A percentile compares a stretch with the other conserved stretches of the same genome.
phyloP scores from a whole-genome alignment of 1,140 invertebrate genomes.

The Globodera rostochiensis region DNA sequence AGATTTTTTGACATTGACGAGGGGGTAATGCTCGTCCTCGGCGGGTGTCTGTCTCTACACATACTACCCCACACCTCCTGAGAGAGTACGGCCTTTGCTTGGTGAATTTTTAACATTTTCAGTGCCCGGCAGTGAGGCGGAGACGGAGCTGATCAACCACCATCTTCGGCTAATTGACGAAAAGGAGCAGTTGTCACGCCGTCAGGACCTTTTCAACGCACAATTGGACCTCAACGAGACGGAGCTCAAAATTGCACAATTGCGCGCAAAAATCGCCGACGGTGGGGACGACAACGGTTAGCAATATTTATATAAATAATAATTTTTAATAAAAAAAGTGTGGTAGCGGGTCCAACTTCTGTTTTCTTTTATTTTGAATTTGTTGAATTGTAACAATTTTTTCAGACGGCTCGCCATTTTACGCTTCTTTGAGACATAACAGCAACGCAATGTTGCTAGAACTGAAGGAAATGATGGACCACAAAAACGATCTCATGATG shows the following conservation, averaged over 20 bases:
- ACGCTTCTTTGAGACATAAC: background rate
- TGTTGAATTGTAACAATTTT: background rate
- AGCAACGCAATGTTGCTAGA: constrained; percentile 12
- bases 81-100: background rate
- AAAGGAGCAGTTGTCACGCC: constrained; percentile 25
- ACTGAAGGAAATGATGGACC: constrained; percentile 18
- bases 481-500: constrained; percentile 15
- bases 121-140: constrained; percentile 11
- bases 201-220: constrained; percentile 20
- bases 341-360: background rate
- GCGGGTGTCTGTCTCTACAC: too few species aligned
- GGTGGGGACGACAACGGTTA: background rate
- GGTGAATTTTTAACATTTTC: background rate
- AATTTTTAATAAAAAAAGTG: constrained; percentile 10
- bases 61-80: background rate
- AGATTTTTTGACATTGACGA: background rate
- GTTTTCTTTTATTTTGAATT: background rate
- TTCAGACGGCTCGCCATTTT: background rate
- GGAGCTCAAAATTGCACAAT: constrained; percentile 16
- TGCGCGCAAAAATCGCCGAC: constrained; percentile 12
- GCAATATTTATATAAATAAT: background rate
- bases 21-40: too few species aligned
- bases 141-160: constrained; percentile 24
- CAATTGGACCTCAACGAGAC: constrained; percentile 20
- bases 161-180: constrained; percentile 12